These are phyloP conservation scores for Hyles lineata DNA, from an alignment of 2,888 invertebrate species.

Conservation along the genomic window DNA sequence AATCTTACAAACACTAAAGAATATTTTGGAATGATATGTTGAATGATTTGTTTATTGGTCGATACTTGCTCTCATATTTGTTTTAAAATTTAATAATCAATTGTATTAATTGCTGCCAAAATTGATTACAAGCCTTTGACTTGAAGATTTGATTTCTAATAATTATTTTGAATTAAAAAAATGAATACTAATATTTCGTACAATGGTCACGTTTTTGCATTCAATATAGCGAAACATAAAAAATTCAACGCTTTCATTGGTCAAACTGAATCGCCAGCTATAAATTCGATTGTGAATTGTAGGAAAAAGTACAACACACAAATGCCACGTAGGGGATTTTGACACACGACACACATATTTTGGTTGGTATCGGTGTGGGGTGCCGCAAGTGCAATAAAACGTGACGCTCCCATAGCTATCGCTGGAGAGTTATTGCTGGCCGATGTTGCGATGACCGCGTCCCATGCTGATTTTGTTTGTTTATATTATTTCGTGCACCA, in stretches of 20 bases:
- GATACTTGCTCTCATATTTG: too few relatives aligned
- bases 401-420: slow-evolving; percentile 48
- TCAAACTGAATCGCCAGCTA: background rate
- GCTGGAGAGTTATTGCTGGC: slow-evolving; percentile 48
- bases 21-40: too few relatives aligned
- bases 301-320: background rate
- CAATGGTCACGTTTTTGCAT: slow-evolving; percentile 35
- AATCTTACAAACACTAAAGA: too few relatives aligned
- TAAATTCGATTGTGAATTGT: background rate
- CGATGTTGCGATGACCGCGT: slow-evolving; percentile 48
- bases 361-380: background rate
- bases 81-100: too few relatives aligned
- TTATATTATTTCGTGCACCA: slow-evolving; percentile 45
- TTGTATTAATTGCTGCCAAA: too few relatives aligned
- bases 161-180: background rate
- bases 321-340: background rate
- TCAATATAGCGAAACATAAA: background rate
- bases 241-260: background rate
- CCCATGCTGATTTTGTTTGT: slow-evolving; percentile 45
- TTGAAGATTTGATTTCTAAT: too few relatives aligned
- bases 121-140: too few relatives aligned
- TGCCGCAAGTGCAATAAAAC: slow-evolving; percentile 45
- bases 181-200: background rate
- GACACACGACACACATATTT: slow-evolving; percentile 7
- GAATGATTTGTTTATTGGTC: too few relatives aligned